These are phyloP conservation scores for Nyctibius bracteatus DNA, from an alignment of 2,113 vertebrate genomes.

Conservation along the genomic window DNA sequence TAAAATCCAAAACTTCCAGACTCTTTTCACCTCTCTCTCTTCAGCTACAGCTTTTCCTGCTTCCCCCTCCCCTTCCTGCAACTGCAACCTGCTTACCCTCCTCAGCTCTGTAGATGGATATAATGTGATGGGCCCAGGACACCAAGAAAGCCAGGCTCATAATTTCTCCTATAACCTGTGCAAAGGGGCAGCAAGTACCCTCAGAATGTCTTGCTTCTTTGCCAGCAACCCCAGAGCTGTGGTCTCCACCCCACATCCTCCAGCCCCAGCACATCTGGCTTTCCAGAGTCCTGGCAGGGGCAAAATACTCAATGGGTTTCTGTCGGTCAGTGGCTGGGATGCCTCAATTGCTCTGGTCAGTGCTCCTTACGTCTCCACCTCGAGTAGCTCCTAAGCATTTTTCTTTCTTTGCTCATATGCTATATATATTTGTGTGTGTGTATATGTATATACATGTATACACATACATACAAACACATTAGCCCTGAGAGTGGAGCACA, in stretches of 20 bases:
- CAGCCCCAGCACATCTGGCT: background rate
- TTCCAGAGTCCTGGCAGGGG: background rate
- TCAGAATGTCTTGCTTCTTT: background rate
- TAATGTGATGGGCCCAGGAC: background rate
- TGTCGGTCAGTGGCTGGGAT: background rate
- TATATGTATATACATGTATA: accelerated
- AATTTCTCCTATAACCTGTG: background rate
- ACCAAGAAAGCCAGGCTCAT: background rate
- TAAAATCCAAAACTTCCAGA: background rate
- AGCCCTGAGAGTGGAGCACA: background rate
- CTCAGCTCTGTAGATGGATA: background rate
- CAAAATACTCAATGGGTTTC: background rate
- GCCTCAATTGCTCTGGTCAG: background rate
- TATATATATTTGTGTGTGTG: accelerated
- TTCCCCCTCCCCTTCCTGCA: background rate
- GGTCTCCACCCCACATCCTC: background rate
- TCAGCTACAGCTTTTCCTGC: background rate
- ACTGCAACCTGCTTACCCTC: background rate
- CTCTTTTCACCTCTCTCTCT: background rate
- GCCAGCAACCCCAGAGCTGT: background rate
- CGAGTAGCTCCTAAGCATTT: background rate
- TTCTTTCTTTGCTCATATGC: background rate
- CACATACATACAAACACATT: background rate
- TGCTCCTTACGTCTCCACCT: background rate
- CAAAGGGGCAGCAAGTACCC: background rate